These are phyloP conservation scores for Scrobipalpa atriplicella DNA, from an alignment of 2,888 invertebrate species.

Conservation along the genomic window DNA sequence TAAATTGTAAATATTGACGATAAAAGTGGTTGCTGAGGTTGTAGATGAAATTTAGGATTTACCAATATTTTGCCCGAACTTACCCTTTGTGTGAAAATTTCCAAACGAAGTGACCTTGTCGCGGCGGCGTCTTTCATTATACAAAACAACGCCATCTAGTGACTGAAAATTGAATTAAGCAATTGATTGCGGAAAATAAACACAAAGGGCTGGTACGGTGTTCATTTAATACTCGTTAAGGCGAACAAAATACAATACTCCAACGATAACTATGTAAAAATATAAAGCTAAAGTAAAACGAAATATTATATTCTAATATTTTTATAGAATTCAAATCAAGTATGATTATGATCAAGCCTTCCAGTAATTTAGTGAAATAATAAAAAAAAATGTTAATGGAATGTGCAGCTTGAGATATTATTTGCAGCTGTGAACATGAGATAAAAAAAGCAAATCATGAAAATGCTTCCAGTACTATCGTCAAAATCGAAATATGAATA, in stretches of 20 bases:
- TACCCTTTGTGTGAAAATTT: slow-evolving; percentile 46
- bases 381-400: slow-evolving; percentile 52
- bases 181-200: slow-evolving; percentile 29
- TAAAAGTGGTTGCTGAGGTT: slow-evolving; percentile 46
- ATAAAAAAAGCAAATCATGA: slow-evolving; percentile 53
- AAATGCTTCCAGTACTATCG: slow-evolving; percentile 73
- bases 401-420: slow-evolving; percentile 70
- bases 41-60: slow-evolving; percentile 62
- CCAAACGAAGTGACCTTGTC: slow-evolving; percentile 53
- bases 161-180: slow-evolving; percentile 8
- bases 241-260: slow-evolving; percentile 72
- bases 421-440: slow-evolving; percentile 72
- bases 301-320: slow-evolving; percentile 79
- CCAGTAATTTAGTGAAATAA: slow-evolving; percentile 80
- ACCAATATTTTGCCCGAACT: slow-evolving; percentile 45
- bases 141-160: slow-evolving; percentile 48
- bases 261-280: slow-evolving; percentile 73
- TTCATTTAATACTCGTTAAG: slow-evolving; percentile 59
- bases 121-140: slow-evolving; percentile 41
- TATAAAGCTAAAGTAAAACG: slow-evolving; percentile 56
- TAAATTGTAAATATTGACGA: slow-evolving; percentile 64
- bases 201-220: slow-evolving; percentile 48
- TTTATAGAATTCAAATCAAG: slow-evolving; percentile 80
- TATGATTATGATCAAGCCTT: slow-evolving; percentile 80
- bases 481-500: slow-evolving; percentile 52